Evolutionary conservation across 2,888 invertebrate genomes (phyloP), one percentile per base, ranked within the genome.

Genomic region (Brachypterus glaber): DNA sequence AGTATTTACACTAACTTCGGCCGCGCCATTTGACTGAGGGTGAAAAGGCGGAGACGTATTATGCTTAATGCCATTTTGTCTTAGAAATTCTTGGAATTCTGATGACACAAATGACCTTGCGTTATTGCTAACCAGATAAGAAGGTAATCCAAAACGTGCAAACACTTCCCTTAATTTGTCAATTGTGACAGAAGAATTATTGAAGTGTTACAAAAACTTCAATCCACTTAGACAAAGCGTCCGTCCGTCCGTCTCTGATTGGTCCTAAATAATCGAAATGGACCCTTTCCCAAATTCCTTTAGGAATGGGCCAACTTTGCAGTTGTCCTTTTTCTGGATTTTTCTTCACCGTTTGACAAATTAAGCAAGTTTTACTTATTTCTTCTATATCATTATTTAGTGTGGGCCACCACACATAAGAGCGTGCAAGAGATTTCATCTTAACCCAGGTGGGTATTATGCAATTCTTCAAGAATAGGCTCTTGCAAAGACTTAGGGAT

Each of bases 371-470:
- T n/a, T n/a, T n/a, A n/a, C n/a, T n/a, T n/a, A n/a, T 39, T 1
- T 31, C 25, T 30, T 39, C 32, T 24, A 35, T 31, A 21, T 39
- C 39, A 1, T 3, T n/a, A 15, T 39, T 29, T 5, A 39, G 14
- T n/a, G 17, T 16, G 4, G 35, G 39, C 39, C 39, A 35, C 39
- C 39, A 35, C 16, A n/a, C n/a, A n/a, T n/a, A n/a, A n/a, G 30
- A 30, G 5, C 30, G 13, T 13, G 30, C 30, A 5, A 30, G n/a
- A n/a, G 30, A 4, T n/a, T 30, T 30, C 9, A 16, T 30, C n/a
- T 30, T 30, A 3, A 12, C 30, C 30, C 12, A 30, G n/a, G n/a
- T 30, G 30, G 3, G 5, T 16, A 5, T 4, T 12, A 15, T 30
- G 30, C 13, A 30, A 4, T n/a, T 30, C 30, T 12, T 30, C 14